Conservation (phyloP, 2,797 vertebrate genomes). For the Cheirogaleus major region DNA sequence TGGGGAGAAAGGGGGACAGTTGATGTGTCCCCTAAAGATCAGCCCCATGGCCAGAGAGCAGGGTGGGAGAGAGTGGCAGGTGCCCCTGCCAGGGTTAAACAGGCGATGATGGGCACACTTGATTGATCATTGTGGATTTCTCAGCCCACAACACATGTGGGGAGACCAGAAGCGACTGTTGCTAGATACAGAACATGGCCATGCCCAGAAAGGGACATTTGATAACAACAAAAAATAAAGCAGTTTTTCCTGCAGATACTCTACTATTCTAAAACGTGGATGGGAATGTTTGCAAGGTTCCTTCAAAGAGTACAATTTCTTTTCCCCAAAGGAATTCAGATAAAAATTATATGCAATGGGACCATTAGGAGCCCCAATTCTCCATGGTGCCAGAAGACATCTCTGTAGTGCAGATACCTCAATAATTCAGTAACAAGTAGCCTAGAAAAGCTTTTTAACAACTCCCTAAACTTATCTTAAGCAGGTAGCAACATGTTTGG, state of each 20-base stretch:
- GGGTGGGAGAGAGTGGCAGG: too few species aligned
- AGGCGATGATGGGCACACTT: rapidly evolving
- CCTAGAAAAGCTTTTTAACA: background rate
- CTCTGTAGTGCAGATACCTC: too few species aligned
- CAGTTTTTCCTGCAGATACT: background rate
- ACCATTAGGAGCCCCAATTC: background rate
- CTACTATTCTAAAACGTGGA: background rate
- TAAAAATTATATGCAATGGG: background rate
- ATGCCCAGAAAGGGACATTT: background rate
- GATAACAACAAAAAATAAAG: background rate
- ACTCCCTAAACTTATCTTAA: background rate
- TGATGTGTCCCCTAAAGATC: rapidly evolving
- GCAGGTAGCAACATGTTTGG: background rate
- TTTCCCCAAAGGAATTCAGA: background rate
- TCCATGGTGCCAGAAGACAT: background rate
- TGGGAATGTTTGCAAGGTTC: background rate
- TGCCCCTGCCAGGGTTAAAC: too few species aligned
- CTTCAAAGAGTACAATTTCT: background rate
- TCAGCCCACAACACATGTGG: background rate
- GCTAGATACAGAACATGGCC: rapidly evolving
- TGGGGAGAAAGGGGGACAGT: background rate
- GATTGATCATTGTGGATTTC: background rate
- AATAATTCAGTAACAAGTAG: background rate
- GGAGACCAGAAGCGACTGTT: background rate
- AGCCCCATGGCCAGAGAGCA: background rate